These are phyloP conservation scores for Equus przewalskii DNA, from an alignment of 2,113 vertebrate species.

Conservation along the genomic window DNA sequence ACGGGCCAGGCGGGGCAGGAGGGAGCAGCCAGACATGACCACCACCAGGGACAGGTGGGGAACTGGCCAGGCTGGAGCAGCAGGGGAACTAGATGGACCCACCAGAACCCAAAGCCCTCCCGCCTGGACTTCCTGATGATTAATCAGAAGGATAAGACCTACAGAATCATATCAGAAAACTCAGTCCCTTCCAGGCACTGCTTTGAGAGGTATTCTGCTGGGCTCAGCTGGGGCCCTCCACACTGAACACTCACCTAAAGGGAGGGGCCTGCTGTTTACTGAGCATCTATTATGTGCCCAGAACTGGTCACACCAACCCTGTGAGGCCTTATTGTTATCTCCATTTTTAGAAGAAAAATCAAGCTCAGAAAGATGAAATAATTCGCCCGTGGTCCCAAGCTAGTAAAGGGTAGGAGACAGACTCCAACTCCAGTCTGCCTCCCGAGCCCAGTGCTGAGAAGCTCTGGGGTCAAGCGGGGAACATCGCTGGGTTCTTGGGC, in stretches of 20 bases:
- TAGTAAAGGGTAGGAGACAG: too few relatives aligned
- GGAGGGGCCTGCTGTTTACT: fast-evolving
- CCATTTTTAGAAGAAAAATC: background rate
- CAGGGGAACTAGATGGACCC: fast-evolving
- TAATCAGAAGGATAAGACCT: background rate
- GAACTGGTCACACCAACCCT: background rate
- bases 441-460: background rate
- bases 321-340: background rate
- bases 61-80: fast-evolving
- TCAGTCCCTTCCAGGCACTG: background rate
- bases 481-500: background rate
- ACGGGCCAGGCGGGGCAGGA: fast-evolving
- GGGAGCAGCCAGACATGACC: fast-evolving
- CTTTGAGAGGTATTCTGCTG: background rate
- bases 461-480: background rate
- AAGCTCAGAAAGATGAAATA: background rate
- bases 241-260: fast-evolving
- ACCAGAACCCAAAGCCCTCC: background rate
- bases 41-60: background rate
- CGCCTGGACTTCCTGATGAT: background rate
- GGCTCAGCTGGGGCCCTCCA: fast-evolving
- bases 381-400: background rate
- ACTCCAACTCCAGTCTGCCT: background rate
- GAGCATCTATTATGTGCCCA: background rate
- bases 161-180: background rate